phyloP scores from a whole-genome alignment of 92 coral and sea anemone genomes.

The Diadumene lineata region DNA sequence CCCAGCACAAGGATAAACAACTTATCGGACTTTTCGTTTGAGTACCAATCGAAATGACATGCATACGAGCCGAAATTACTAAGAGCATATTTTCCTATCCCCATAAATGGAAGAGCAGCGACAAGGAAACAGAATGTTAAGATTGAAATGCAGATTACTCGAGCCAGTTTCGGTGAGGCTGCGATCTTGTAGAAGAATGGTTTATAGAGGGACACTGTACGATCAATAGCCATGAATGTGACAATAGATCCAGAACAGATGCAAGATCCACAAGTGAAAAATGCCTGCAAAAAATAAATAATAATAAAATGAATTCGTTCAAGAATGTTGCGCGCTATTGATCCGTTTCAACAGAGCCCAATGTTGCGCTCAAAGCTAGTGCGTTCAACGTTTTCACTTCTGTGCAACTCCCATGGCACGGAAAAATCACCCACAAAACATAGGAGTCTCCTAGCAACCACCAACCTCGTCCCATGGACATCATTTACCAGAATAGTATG shows the following conservation, averaged over 20 bases:
- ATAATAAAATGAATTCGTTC: background rate
- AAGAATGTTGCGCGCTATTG: too few species aligned
- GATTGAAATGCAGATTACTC: slow-evolving; percentile 40
- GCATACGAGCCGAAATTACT: slow-evolving; percentile 29
- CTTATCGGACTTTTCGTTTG: slow-evolving; percentile 8
- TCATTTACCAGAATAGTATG: too few species aligned
- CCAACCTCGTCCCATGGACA: too few species aligned
- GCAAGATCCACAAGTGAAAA: slow-evolving; percentile 49
- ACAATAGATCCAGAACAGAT: slow-evolving; percentile 64
- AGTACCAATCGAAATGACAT: slow-evolving; percentile 58
- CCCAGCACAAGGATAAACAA: slow-evolving; percentile 27
- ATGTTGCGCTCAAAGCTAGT: too few species aligned
- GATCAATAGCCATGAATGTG: slow-evolving; percentile 63
- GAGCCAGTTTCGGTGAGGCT: slow-evolving; percentile 50
- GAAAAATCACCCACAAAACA: too few species aligned
- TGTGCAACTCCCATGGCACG: too few species aligned
- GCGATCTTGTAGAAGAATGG: slow-evolving; percentile 58
- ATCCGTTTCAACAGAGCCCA: too few species aligned
- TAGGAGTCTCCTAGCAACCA: too few species aligned
- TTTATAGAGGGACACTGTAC: slow-evolving; percentile 50
- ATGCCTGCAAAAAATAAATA: slow-evolving; percentile 34
- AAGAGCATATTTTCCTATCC: slow-evolving; percentile 39
- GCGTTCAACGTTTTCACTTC: too few species aligned
- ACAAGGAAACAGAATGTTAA: slow-evolving; percentile 25
- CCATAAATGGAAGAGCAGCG: slow-evolving; percentile 54